Conservation (phyloP, 2,113 vertebrate genomes). For the Chroicocephalus ridibundus region DNA sequence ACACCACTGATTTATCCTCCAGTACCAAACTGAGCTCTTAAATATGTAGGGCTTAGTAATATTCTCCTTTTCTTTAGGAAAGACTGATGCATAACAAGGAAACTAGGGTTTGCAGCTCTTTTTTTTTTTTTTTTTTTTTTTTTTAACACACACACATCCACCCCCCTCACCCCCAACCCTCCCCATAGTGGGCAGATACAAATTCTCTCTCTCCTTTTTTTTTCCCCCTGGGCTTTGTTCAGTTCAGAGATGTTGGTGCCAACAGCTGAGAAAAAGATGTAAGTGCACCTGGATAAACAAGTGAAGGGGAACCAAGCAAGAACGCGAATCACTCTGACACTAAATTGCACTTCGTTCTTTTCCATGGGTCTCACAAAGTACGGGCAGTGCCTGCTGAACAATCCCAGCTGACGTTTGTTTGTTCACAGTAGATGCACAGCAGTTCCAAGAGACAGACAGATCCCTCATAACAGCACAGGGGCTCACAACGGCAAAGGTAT, state of each 20-base stretch:
- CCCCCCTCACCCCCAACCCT: background rate
- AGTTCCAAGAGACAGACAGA: background rate
- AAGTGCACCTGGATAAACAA: constrained; percentile 49
- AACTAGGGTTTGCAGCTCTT: background rate
- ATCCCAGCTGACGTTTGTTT: background rate
- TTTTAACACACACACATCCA: background rate
- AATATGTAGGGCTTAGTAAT: background rate
- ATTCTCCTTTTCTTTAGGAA: background rate
- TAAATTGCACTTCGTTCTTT: background rate
- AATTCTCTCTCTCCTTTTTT: background rate
- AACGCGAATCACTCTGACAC: background rate
- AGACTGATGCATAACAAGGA: background rate
- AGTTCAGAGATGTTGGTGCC: background rate
- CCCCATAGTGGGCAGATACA: accelerated
- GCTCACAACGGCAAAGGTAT: background rate
- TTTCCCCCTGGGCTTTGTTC: background rate
- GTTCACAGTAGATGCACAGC: background rate
- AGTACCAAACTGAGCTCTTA: background rate
- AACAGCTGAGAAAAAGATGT: background rate
- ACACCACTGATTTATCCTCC: background rate
- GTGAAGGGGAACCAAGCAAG: background rate
- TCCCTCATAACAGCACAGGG: background rate
- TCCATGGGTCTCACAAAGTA: background rate
- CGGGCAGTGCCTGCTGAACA: constrained; percentile 28
- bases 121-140: background rate